Evolutionary conservation across 2,888 invertebrate genomes (phyloP).

Genomic region (Deilephila porcellus): DNA sequence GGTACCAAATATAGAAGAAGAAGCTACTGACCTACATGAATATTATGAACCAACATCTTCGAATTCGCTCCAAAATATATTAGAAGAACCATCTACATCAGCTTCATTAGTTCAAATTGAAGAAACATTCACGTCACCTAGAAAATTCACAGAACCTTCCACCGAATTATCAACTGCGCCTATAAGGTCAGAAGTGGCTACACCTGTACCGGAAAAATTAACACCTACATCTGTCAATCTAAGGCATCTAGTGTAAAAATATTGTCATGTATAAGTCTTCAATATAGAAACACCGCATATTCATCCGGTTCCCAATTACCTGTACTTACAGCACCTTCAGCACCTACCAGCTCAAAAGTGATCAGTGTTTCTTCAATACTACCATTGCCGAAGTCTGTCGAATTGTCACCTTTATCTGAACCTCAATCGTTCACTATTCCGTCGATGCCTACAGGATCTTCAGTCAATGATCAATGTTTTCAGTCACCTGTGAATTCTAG

Average conservation of each 20-base stretch:
- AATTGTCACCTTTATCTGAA: slow-evolving; percentile 17
- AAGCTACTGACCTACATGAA: too few relatives aligned
- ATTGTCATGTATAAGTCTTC: slow-evolving; percentile 22
- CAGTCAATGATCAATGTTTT: too few relatives aligned
- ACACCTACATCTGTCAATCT: slow-evolving; percentile 18
- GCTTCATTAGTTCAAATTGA: too few relatives aligned
- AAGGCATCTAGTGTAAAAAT: slow-evolving; percentile 21
- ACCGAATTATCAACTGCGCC: background rate
- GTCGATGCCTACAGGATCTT: slow-evolving; percentile 31
- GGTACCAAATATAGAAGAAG: too few relatives aligned
- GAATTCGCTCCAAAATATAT: too few relatives aligned
- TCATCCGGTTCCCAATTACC: slow-evolving; percentile 23
- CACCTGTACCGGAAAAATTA: slow-evolving; percentile 21
- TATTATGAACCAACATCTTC: too few relatives aligned
- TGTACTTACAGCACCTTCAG: slow-evolving; percentile 12
- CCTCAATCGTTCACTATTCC: slow-evolving; percentile 32
- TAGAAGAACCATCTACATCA: too few relatives aligned
- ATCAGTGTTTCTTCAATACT: slow-evolving; percentile 26
- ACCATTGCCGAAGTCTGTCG: slow-evolving; percentile 23
- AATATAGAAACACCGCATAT: slow-evolving; percentile 20
- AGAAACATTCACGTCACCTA: too few relatives aligned
- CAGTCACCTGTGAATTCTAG: too few relatives aligned
- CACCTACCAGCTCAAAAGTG: slow-evolving; percentile 26
- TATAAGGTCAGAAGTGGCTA: slow-evolving; percentile 20
- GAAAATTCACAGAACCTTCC: too few relatives aligned